phyloP scores from a whole-genome alignment of 1,140 invertebrate genomes.

The Piezodorus guildinii region DNA sequence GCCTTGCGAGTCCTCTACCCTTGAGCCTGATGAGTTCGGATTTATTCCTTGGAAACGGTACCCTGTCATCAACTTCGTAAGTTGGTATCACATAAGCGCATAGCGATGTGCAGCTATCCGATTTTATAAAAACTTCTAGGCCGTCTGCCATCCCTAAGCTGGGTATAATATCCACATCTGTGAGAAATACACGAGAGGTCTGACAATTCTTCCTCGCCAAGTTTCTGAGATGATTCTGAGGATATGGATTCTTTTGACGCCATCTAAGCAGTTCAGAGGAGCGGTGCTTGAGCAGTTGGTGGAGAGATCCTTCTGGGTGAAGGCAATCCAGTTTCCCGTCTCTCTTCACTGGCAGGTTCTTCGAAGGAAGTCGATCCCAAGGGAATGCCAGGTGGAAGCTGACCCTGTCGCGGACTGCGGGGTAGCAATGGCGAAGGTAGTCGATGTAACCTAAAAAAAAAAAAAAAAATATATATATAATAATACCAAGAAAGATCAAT shows the following conservation, averaged over 20 bases:
- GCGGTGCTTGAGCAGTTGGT: conserved; percentile 40
- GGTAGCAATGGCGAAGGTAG: conserved; percentile 62
- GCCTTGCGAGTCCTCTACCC: conserved; percentile 62
- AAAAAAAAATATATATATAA: conserved; percentile 22
- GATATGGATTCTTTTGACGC: conserved; percentile 61
- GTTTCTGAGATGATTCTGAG: conserved; percentile 77
- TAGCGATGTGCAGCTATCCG: conserved; percentile 34
- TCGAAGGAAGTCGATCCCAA: conserved; percentile 36
- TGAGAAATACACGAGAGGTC: conserved; percentile 54
- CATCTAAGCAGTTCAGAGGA: conserved; percentile 45
- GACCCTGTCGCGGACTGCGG: conserved; percentile 52
- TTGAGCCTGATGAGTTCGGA: conserved; percentile 60
- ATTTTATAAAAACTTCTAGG: conserved; percentile 55
- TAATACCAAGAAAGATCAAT: neutral
- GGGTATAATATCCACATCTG: conserved; percentile 77
- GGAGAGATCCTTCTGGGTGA: conserved; percentile 48
- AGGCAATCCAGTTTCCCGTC: conserved; percentile 44
- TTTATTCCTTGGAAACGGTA: conserved; percentile 67
- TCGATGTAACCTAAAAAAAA: conserved; percentile 45
- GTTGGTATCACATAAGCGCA: conserved; percentile 88
- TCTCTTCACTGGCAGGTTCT: conserved; percentile 32
- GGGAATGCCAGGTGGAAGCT: conserved; percentile 60
- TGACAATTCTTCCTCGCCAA: conserved; percentile 73
- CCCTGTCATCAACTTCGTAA: conserved; percentile 69
- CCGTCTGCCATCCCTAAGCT: conserved; percentile 49